These are phyloP conservation scores for Austrolebias charrua DNA, from an alignment of 2,797 vertebrate species.

Conservation along the genomic window DNA sequence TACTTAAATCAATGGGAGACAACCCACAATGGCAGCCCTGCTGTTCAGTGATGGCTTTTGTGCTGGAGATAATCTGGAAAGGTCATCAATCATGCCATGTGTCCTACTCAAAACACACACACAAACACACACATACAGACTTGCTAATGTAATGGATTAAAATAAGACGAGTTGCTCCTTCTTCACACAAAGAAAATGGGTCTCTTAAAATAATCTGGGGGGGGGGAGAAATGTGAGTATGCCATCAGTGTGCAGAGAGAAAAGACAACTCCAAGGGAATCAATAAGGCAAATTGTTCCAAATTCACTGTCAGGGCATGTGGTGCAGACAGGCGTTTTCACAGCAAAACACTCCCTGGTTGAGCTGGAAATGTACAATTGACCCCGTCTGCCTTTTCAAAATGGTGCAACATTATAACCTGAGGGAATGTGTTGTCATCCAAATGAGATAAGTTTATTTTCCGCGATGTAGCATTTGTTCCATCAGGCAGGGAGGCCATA, in stretches of 20 bases:
- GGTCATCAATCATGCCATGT: conserved; percentile 78
- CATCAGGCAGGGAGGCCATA: conserved; percentile 90
- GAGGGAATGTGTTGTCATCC: conserved; percentile 92
- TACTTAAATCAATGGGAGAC: conserved; percentile 81
- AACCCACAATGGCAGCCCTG: conserved; percentile 77
- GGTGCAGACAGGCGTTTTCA: conserved; percentile 68
- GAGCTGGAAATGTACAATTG: conserved; percentile 83
- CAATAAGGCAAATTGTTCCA: conserved; percentile 66
- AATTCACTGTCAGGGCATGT: conserved; percentile 69
- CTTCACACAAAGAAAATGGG: conserved; percentile 26
- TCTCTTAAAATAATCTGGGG: conserved; percentile 17
- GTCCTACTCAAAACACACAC: conserved; percentile 47
- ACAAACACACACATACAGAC: not conserved
- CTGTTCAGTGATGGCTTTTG: conserved; percentile 78
- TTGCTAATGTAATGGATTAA: conserved; percentile 50
- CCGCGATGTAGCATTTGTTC: conserved; percentile 90
- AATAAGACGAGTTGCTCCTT: conserved; percentile 40
- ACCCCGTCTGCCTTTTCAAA: conserved; percentile 81
- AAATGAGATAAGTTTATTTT: conserved; percentile 99
- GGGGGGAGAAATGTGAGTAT: conserved; percentile 3
- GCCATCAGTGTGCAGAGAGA: conserved; percentile 22
- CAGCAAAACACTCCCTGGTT: conserved; percentile 77
- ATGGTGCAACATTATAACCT: conserved; percentile 88
- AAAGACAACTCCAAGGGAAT: conserved; percentile 46
- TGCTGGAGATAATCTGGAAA: conserved; percentile 76